Percentiles rank a stretch among this genome's conserved stretches.
phyloP scores from a whole-genome alignment of 2,797 vertebrate genomes.

The Sus cebifrons region DNA sequence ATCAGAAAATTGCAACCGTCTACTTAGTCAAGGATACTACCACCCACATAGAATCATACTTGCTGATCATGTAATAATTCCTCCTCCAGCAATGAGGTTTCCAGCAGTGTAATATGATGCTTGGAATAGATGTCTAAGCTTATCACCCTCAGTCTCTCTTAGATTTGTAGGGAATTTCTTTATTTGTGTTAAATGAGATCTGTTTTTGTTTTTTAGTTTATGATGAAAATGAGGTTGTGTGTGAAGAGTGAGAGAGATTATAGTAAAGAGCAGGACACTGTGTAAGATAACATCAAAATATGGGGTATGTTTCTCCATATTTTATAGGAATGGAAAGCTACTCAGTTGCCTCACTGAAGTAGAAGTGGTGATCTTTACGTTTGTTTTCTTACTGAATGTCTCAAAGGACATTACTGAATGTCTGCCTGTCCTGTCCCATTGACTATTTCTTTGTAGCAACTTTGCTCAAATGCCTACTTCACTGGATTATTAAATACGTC shows the following conservation, averaged over 20 bases:
- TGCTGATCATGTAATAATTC: conserved; percentile 35
- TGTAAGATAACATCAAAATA: neutral
- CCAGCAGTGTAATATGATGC: neutral
- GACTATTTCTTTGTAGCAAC: neutral
- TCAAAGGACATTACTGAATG: neutral
- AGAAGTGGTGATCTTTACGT: neutral
- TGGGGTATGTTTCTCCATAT: neutral
- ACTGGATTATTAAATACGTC: neutral
- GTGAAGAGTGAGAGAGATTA: neutral
- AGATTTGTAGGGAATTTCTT: neutral
- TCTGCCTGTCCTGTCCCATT: neutral
- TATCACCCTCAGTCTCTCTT: neutral
- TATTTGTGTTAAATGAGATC: neutral
- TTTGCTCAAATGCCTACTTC: neutral
- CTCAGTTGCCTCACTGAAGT: neutral
- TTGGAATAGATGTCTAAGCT: neutral
- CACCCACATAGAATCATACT: conserved; percentile 8
- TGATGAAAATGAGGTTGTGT: neutral
- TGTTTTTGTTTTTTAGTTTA: neutral
- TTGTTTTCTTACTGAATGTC: neutral
- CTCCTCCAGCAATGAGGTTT: neutral
- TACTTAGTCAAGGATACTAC: conserved; percentile 49
- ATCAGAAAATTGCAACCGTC: conserved; percentile 11
- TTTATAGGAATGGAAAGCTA: neutral
- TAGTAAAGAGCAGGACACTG: neutral